phyloP scores from a whole-genome alignment of 2,797 vertebrate species.

The Acrossocheilus wenchowensis region DNA sequence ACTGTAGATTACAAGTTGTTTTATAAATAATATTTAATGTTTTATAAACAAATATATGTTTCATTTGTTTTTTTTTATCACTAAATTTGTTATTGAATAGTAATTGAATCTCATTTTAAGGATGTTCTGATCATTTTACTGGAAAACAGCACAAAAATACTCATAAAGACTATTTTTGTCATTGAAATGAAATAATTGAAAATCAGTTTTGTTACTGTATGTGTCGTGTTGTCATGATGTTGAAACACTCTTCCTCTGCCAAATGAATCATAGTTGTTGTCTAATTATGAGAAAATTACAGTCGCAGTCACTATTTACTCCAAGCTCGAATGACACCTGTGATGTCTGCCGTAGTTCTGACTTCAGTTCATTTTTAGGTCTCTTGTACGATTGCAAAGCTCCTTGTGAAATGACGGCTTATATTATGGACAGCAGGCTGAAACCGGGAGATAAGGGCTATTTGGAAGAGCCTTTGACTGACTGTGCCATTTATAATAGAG shows the following conservation, averaged over 20 bases:
- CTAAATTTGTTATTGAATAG: neutral
- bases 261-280: slow-evolving; percentile 22
- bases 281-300: slow-evolving; percentile 34
- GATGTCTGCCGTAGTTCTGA: slow-evolving; percentile 18
- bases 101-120: neutral
- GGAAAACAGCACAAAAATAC: neutral
- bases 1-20: neutral
- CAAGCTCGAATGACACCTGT: slow-evolving; percentile 23
- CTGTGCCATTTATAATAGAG: slow-evolving; percentile 49
- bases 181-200: neutral
- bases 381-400: slow-evolving; percentile 42
- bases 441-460: slow-evolving; percentile 58
- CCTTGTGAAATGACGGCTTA: slow-evolving; percentile 40
- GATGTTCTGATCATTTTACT: neutral
- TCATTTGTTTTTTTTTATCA: neutral
- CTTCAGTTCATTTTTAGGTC: slow-evolving; percentile 48
- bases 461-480: slow-evolving; percentile 41
- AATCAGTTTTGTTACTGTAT: neutral
- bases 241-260: neutral
- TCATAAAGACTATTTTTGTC: neutral
- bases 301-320: neutral
- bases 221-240: neutral
- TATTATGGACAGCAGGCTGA: slow-evolving; percentile 56
- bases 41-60: neutral
- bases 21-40: neutral